phyloP scores from a whole-genome alignment of 2,113 vertebrate genomes.

The Hypanus sabinus region DNA sequence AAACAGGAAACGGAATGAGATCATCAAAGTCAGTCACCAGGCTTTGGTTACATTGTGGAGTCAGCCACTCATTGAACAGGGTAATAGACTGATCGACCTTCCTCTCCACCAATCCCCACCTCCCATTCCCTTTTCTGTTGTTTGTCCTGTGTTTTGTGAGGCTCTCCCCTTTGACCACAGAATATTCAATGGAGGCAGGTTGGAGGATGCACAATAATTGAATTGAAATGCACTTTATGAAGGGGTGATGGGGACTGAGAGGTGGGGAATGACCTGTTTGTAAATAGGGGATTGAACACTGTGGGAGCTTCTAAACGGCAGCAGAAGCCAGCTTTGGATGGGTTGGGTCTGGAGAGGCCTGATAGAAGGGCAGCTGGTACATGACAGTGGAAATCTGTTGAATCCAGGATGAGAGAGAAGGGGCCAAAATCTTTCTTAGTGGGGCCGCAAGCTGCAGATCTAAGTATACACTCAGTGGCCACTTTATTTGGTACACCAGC shows the following conservation, averaged over 20 bases:
- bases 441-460: neutral
- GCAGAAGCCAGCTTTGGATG: neutral
- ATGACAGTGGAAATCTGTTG: neutral
- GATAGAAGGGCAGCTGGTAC: no score
- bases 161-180: neutral
- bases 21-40: no score
- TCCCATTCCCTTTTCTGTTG: no score
- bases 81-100: no score
- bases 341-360: no score
- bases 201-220: neutral
- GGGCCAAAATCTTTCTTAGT: neutral
- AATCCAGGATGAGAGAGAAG: neutral
- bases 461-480: no score
- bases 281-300: neutral
- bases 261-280: neutral
- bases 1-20: no score
- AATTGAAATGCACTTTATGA: neutral
- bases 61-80: no score
- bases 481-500: no score
- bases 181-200: neutral
- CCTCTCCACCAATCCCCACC: no score
- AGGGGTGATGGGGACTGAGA: neutral
- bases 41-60: no score
- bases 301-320: neutral
- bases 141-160: no score